phyloP scores from a whole-genome alignment of 2,113 vertebrate genomes.

The Lota lota region DNA sequence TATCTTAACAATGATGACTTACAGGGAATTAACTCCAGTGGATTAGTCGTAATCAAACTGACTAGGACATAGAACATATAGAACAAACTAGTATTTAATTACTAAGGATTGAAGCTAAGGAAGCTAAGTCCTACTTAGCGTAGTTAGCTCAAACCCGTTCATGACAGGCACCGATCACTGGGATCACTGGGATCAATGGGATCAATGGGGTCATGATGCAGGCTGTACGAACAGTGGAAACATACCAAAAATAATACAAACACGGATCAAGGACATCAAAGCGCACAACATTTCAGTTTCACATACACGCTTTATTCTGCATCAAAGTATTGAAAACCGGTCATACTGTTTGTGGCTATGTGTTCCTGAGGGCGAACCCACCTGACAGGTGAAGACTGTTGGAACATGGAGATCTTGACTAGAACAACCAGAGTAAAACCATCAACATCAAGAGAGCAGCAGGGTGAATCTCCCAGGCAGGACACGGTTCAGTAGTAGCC shows the following conservation, averaged over 20 bases:
- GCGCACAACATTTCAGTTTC: slow-evolving; percentile 49
- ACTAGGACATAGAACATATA: no score
- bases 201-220: not conserved
- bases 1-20: no score
- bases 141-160: no score
- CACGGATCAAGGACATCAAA: slow-evolving; percentile 4
- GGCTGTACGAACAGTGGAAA: no score
- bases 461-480: slow-evolving; percentile 50
- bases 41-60: no score
- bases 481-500: slow-evolving; percentile 16
- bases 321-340: slow-evolving; percentile 68
- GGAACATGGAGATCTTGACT: slow-evolving; percentile 50
- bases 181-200: not conserved
- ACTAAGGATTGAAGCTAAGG: no score
- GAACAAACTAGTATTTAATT: no score
- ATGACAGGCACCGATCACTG: no score
- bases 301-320: slow-evolving; percentile 78
- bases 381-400: slow-evolving; percentile 66
- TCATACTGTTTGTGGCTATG: slow-evolving; percentile 69
- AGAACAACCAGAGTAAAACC: slow-evolving; percentile 48
- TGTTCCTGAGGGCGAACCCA: slow-evolving; percentile 76
- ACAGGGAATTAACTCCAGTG: no score
- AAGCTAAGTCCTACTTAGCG: no score
- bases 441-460: slow-evolving; percentile 32
- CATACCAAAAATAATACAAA: no score